These are phyloP conservation scores for Podarcis siculus DNA, from an alignment of 2,797 vertebrate species.

Conservation along the genomic window DNA sequence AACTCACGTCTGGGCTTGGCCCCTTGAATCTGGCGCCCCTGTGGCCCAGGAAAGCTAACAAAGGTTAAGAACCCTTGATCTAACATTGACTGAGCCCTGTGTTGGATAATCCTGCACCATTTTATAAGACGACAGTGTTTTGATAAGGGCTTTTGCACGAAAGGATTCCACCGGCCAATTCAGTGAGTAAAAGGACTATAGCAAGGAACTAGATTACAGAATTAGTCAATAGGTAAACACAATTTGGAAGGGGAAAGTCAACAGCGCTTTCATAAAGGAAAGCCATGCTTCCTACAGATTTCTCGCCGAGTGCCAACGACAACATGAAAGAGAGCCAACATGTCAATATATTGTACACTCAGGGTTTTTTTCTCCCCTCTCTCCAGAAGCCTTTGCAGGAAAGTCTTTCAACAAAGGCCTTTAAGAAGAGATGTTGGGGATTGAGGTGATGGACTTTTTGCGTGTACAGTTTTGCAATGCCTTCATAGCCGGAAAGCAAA, in stretches of 20 bases:
- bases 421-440: neutral
- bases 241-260: slow-evolving; percentile 29
- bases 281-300: slow-evolving; percentile 22
- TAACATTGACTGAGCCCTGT: neutral
- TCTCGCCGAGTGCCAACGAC: slow-evolving; percentile 20
- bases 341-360: slow-evolving; percentile 23
- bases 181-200: neutral
- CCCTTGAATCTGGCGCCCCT: no score
- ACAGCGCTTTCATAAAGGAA: slow-evolving; percentile 33
- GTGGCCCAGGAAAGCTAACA: neutral
- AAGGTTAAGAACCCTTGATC: neutral
- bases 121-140: neutral
- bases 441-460: neutral
- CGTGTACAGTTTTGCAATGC: neutral
- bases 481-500: neutral
- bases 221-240: slow-evolving; percentile 45
- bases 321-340: slow-evolving; percentile 32
- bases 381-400: neutral
- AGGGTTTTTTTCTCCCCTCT: neutral
- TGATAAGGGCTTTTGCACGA: slow-evolving; percentile 20
- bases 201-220: slow-evolving; percentile 27
- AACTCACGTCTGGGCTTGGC: no score
- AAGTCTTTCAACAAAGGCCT: slow-evolving; percentile 13
- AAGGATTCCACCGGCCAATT: slow-evolving; percentile 2
- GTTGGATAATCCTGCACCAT: neutral